A percentile compares a stretch with the other conserved stretches of the same genome.
phyloP scores from a whole-genome alignment of 2,113 vertebrate species.

The Emydura subglobosa region DNA sequence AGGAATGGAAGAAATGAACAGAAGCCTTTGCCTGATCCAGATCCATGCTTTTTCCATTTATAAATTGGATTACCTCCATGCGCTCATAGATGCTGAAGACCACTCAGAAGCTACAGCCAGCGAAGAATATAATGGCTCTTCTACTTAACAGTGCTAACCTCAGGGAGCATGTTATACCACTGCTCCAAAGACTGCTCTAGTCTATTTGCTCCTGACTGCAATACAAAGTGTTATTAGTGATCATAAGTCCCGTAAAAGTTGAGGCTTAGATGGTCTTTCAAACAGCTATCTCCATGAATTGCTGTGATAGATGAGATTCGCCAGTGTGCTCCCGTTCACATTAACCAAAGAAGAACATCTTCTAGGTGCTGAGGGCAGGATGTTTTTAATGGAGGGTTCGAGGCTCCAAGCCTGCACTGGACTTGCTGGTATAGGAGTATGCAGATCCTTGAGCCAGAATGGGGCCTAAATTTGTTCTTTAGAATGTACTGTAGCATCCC shows the following conservation, averaged over 20 bases:
- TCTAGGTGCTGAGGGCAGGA: background rate
- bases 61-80: accelerated
- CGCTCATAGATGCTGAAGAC: background rate
- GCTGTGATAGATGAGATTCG: background rate
- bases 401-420: accelerated
- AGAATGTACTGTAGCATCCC: background rate
- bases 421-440: background rate
- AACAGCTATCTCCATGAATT: background rate
- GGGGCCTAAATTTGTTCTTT: background rate
- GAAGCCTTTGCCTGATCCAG: background rate
- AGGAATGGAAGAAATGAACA: background rate
- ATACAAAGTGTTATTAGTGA: background rate
- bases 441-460: background rate
- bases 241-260: background rate
- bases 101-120: background rate
- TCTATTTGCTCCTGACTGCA: background rate
- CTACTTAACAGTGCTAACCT: background rate
- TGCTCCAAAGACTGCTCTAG: background rate
- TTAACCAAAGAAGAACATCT: background rate
- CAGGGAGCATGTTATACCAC: background rate
- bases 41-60: background rate
- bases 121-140: background rate
- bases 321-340: background rate
- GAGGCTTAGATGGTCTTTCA: background rate
- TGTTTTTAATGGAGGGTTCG: background rate